Evolutionary conservation across 2,888 invertebrate genomes (phyloP), one percentile per base, ranked within the genome.

Genomic region (Drosophila algonquin): DNA sequence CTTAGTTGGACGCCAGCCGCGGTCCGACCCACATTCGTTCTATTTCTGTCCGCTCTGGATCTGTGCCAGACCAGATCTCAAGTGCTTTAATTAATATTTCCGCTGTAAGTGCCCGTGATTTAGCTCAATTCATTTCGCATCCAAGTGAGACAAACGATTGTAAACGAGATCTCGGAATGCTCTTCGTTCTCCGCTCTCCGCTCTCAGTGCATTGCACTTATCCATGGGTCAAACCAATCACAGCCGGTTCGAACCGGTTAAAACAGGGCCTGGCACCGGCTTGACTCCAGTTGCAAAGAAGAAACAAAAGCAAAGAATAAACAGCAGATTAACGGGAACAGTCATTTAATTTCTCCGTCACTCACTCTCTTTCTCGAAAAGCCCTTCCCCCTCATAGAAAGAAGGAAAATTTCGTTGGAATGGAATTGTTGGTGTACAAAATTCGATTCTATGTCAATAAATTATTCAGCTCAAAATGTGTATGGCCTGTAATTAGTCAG

Each of bases 1-100:
- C 73, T 83, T 67, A 81, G 83, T 81, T 74, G 63, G 62, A 30
- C 50, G 62, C 67, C 78, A 81, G 76, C 81, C 71, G 81, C 52
- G 72, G 54, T 32, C 57, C 63, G 79, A 72, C 73, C 73, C 79
- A 84, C 61, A 75, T 84, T 75, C 40, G 75, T 73, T 63, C 77
- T 79, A 84, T 73, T 81, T 75, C 50, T 72, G 73, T 56, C 24
- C 63, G 59, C 57, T 70, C 62, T 58, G 47, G 54, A 73, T 40
- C 40, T 14, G 40, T 40, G 40, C 40, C 40, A 40, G 56, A 55
- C 62, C 70, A 40, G 56, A 55, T 63, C 70, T 73, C 75, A 81
- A 79, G 81, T 78, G 67, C 67, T 80, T 87, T 80, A 85, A 85
- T 85, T 87, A 78, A 78, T 74, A 74, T 77, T 77, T 85, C 84